These are phyloP conservation scores for Pristiophorus japonicus DNA, from an alignment of 2,113 vertebrate genomes.

Conservation along the genomic window DNA sequence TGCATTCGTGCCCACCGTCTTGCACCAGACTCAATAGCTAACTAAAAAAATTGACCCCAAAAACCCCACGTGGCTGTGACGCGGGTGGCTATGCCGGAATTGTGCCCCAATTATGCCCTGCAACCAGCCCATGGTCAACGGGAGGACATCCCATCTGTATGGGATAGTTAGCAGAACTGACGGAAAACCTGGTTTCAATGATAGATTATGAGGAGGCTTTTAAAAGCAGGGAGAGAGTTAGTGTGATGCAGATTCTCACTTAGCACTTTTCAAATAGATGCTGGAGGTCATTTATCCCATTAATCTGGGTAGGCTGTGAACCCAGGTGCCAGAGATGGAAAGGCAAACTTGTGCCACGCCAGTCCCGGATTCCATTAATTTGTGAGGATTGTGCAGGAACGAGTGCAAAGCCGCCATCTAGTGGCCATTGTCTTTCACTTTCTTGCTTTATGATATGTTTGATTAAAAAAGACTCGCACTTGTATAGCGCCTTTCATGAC, in stretches of 20 bases:
- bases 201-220: neutral
- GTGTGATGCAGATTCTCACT: neutral
- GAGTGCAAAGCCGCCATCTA: conserved; percentile 1
- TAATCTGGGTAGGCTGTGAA: neutral
- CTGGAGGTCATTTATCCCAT: neutral
- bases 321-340: neutral
- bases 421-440: neutral
- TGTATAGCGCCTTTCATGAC: no score
- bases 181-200: neutral
- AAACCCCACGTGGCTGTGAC: neutral
- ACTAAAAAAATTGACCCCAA: neutral
- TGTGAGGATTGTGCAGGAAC: neutral
- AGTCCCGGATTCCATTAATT: neutral
- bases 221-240: neutral
- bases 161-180: neutral
- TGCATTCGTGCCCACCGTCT: no score
- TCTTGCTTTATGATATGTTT: neutral
- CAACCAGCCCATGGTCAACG: neutral
- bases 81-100: no score
- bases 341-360: neutral
- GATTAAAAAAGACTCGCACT: no score
- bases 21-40: neutral
- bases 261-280: neutral
- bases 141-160: neutral
- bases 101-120: no score